Evolutionary conservation across 2,113 vertebrate species (phyloP).

Genomic region (Heptranchias perlo): DNA sequence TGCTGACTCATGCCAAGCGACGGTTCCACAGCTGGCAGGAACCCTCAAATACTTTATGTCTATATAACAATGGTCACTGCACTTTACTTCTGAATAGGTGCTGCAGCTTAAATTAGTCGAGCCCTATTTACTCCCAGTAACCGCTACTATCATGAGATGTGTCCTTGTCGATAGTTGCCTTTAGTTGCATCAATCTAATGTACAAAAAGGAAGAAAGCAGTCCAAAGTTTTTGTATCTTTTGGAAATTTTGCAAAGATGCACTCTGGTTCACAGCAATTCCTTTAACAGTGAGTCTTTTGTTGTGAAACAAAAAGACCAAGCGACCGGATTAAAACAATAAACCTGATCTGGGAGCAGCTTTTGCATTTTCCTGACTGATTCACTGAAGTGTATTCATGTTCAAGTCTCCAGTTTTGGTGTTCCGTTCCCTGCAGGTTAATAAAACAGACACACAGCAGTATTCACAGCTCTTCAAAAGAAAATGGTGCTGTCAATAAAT

Average conservation of each 20-base stretch:
- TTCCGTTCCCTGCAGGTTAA: slow-evolving; percentile 30
- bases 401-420: not conserved
- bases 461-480: not conserved
- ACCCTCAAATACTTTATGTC: not conserved
- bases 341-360: slow-evolving; percentile 3
- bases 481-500: not conserved
- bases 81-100: not conserved
- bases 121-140: not conserved
- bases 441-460: not conserved
- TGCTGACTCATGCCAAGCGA: not conserved
- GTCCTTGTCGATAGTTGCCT: not conserved
- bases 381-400: not conserved
- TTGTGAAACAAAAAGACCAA: not conserved
- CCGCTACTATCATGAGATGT: not conserved
- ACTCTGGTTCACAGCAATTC: not conserved
- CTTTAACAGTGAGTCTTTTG: not conserved
- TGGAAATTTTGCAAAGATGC: not conserved
- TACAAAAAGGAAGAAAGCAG: slow-evolving; percentile 5
- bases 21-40: not conserved
- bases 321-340: slow-evolving; percentile 23
- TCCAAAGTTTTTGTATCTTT: not conserved
- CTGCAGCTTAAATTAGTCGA: not conserved
- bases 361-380: not conserved
- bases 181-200: not conserved
- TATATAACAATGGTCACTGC: not conserved